These are phyloP conservation scores for Manis javanica DNA, from an alignment of 2,797 vertebrate species.

Conservation along the genomic window DNA sequence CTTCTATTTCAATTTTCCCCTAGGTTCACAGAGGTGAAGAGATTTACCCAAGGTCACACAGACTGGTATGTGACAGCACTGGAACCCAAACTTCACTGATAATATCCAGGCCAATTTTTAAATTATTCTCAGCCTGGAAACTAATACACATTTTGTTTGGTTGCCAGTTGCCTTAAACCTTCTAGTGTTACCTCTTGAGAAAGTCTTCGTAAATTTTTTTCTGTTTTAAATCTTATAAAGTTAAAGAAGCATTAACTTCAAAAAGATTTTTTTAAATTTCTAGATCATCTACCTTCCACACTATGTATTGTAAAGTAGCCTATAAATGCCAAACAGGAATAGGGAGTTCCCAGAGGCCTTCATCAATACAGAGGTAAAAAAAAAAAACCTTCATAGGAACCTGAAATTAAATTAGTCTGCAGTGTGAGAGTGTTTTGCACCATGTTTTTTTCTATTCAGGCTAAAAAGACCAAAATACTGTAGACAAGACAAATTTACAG, in stretches of 20 bases:
- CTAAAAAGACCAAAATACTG: constrained; percentile 63
- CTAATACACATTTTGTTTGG: not conserved
- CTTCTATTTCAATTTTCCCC: not conserved
- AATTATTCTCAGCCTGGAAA: not conserved
- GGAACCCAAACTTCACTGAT: not conserved
- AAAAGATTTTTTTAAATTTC: not conserved
- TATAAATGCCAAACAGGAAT: not conserved
- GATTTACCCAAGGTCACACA: not conserved
- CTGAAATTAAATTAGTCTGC: not conserved
- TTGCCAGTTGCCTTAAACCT: not conserved
- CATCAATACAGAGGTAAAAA: not conserved
- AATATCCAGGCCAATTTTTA: not conserved
- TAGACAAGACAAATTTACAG: constrained; percentile 65
- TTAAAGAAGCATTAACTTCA: constrained; percentile 24
- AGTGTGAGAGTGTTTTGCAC: not conserved
- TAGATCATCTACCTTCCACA: not conserved
- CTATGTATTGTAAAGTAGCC: not conserved
- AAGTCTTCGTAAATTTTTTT: not conserved
- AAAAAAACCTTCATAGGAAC: not conserved
- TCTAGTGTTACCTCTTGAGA: not conserved
- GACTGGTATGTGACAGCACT: not conserved
- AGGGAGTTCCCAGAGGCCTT: not conserved
- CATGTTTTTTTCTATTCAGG: not conserved
- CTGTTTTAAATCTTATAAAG: not conserved
- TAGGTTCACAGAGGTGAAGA: not conserved